phyloP scores from a whole-genome alignment of 1,140 invertebrate species.

The Drosophila hydei region DNA sequence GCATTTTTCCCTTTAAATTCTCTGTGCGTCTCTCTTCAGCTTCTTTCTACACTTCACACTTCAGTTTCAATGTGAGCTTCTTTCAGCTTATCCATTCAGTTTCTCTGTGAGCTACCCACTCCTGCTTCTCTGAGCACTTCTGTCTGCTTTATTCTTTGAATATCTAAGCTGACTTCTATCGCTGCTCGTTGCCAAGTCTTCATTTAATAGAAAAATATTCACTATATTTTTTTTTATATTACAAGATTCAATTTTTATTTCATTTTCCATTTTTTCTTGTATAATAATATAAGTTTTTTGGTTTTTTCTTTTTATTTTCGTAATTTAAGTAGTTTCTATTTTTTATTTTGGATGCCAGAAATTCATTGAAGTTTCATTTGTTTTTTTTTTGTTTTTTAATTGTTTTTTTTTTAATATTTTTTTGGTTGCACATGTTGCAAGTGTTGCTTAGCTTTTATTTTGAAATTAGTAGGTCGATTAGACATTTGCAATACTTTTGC shows the following conservation, averaged over 20 bases:
- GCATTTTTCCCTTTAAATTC: too few relatives aligned
- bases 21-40: too few relatives aligned
- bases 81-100: too few relatives aligned
- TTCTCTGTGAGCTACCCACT: too few relatives aligned
- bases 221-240: slow-evolving; percentile 64
- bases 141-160: too few relatives aligned
- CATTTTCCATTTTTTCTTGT: slow-evolving; percentile 81
- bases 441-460: slow-evolving; percentile 49
- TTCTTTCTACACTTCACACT: too few relatives aligned
- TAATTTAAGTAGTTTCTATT: slow-evolving; percentile 78
- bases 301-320: slow-evolving; percentile 39
- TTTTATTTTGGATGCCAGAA: slow-evolving; percentile 70
- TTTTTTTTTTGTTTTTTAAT: slow-evolving; percentile 21
- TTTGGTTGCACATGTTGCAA: slow-evolving; percentile 68
- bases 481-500: slow-evolving; percentile 74
- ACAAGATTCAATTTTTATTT: slow-evolving; percentile 84
- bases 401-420: slow-evolving; percentile 48
- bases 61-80: too few relatives aligned
- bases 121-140: too few relatives aligned
- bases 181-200: too few relatives aligned
- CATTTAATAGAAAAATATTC: background rate
- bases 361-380: slow-evolving; percentile 64
- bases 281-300: slow-evolving; percentile 77
- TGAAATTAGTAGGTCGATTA: slow-evolving; percentile 71
- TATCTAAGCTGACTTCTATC: too few relatives aligned